These are phyloP conservation scores for Todus mexicanus DNA, from an alignment of 2,797 vertebrate genomes.

Conservation along the genomic window DNA sequence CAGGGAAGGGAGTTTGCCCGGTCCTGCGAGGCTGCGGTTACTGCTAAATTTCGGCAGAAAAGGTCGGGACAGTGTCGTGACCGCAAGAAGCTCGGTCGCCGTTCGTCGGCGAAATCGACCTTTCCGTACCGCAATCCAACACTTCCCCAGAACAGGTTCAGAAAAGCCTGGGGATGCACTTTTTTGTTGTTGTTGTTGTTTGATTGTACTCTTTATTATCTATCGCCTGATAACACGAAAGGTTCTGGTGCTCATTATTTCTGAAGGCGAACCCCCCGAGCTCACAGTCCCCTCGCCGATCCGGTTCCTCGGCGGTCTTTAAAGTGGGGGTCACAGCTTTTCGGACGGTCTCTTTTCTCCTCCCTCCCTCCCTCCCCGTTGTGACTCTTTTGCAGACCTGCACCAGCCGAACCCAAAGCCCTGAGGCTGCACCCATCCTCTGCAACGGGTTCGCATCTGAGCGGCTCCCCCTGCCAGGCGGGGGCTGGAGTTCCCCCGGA, in stretches of 20 bases:
- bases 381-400: not conserved
- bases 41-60: not conserved
- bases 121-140: not conserved
- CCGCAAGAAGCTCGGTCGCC: not conserved
- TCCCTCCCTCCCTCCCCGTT: not conserved
- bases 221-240: not conserved
- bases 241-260: not conserved
- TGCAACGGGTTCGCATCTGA: no score
- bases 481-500: not conserved
- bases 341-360: not conserved
- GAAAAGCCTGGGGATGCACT: not conserved
- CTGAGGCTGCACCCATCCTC: not conserved
- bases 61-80: not conserved
- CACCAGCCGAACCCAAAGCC: no score
- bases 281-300: not conserved
- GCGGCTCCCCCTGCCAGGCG: no score
- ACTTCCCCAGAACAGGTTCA: not conserved
- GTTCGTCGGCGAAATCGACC: not conserved
- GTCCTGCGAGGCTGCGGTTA: not conserved
- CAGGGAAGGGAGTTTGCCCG: not conserved
- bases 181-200: not conserved
- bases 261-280: not conserved
- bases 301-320: not conserved
- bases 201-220: not conserved
- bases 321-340: not conserved